Base-by-base conservation (phyloP, 2,797 vertebrate genomes). In the Lacerta bilineata region DNA sequence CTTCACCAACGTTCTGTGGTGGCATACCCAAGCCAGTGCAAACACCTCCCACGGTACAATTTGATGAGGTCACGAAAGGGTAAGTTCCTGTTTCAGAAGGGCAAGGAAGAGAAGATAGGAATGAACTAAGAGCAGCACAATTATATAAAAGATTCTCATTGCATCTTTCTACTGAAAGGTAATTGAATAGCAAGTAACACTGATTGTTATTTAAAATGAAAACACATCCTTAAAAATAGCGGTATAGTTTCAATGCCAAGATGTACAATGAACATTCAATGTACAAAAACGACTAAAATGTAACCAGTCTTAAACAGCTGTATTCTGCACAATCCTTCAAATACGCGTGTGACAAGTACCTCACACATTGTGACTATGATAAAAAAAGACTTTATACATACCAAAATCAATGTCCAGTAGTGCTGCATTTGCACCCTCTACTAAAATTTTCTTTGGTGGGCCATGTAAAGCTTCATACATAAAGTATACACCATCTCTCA, bases 331-430 rank as follows among this genome's bases (percentile, higher is more conserved):
- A 66, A 8, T 10, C 23, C 8, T 39, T 39, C 33, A 66, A 64
- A 13, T 33, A 80, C 3, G 13, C n/a, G n/a, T 66, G 29, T 0
- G 0, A 2, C 2, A 82, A 33, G 92, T 23, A 78, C 86, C 2
- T 43, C 83, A 18, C 89, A 76, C 87, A 74, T 0, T 6, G 75
- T 29, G 15, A 80, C 74, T 91, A 91, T 39, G 88, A 84, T 0
- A 0, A 55, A 82, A 82, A 75, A 55, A n/a, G 82, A 85, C 18
- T 83, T 74, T 84, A 92, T 93, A 97, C 98, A 96, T 96, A 99
- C 99, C 99, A 92, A 99, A 99, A 97, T 99, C 98, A 83, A 99
- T 99, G 96, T 99, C 99, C 94, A 99, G 96, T 29, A 99, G 96
- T 0, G 99, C 98, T 84, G 99, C 99, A 81, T 99, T 99, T 93